phyloP scores from a whole-genome alignment of 2,888 invertebrate species.

The Phania funesta region DNA sequence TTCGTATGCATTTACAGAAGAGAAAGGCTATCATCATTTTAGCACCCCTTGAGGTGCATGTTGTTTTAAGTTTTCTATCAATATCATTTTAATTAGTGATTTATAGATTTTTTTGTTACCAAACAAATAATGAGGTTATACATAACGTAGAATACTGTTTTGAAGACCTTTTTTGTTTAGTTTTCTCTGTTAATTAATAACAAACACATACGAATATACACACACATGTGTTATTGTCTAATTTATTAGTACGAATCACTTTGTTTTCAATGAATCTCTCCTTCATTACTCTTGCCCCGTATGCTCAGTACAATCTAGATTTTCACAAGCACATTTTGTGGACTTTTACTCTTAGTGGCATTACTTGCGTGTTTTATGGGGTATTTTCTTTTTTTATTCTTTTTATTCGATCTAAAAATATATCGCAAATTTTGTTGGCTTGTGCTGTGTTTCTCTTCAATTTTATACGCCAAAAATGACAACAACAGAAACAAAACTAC shows the following conservation, averaged over 20 bases:
- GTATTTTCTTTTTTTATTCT: slow-evolving; percentile 3
- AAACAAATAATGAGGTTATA: slow-evolving; percentile 43
- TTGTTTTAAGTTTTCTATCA: neutral
- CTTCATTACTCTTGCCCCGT: neutral
- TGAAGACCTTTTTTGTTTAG: neutral
- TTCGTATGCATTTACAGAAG: slow-evolving; percentile 6
- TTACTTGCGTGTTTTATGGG: slow-evolving; percentile 18
- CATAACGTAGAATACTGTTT: neutral
- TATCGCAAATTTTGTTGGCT: slow-evolving; percentile 16
- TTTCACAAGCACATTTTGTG: neutral
- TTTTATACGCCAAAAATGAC: neutral
- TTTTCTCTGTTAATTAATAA: neutral
- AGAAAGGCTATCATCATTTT: neutral
- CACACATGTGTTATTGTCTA: neutral
- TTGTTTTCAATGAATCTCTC: slow-evolving; percentile 21
- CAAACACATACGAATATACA: neutral
- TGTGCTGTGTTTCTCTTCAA: neutral
- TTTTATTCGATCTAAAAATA: slow-evolving; percentile 44
- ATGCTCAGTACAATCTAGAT: neutral
- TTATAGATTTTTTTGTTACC: neutral
- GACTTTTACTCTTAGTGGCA: neutral
- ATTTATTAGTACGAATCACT: slow-evolving; percentile 48
- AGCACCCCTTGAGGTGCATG: neutral
- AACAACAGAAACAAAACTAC: neutral
- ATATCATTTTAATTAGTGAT: neutral